phyloP scores from a whole-genome alignment of 2,888 invertebrate species.

The Pseudeuparius sepicola region DNA sequence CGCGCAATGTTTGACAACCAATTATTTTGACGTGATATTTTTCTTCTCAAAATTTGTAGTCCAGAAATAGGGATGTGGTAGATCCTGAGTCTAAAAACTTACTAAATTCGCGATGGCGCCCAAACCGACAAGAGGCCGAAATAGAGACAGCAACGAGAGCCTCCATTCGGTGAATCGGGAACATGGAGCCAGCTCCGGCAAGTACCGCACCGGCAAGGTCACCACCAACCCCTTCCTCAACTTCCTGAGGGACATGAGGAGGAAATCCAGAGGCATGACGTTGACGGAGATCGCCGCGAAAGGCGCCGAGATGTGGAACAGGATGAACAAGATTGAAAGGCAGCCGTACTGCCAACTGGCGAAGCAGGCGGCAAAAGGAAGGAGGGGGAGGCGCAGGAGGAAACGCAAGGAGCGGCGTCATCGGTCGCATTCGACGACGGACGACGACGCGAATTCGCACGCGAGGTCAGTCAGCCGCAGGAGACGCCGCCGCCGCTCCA shows the following conservation, averaged over 20 bases:
- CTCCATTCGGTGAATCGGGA: too few species aligned
- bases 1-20: too few species aligned
- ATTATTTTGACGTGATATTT: too few species aligned
- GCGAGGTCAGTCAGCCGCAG: background rate
- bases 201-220: conserved; percentile 13
- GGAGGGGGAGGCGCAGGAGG: conserved; percentile 9
- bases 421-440: background rate
- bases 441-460: background rate
- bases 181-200: too few species aligned
- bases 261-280: conserved; percentile 12
- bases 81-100: too few species aligned
- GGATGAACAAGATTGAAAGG: conserved; percentile 19
- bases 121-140: too few species aligned
- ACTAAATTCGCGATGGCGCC: too few species aligned
- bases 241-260: conserved; percentile 21
- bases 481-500: conserved; percentile 1
- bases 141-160: too few species aligned
- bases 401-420: conserved; percentile 7
- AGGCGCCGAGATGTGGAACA: conserved; percentile 21
- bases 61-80: too few species aligned
- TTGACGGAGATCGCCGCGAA: conserved; percentile 15
- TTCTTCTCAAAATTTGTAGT: too few species aligned
- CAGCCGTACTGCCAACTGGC: conserved; percentile 20
- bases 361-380: conserved; percentile 12
- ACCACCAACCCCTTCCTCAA: conserved; percentile 24